These are phyloP conservation scores for Semicossyphus pulcher DNA, from an alignment of 2,113 vertebrate species.

Conservation along the genomic window DNA sequence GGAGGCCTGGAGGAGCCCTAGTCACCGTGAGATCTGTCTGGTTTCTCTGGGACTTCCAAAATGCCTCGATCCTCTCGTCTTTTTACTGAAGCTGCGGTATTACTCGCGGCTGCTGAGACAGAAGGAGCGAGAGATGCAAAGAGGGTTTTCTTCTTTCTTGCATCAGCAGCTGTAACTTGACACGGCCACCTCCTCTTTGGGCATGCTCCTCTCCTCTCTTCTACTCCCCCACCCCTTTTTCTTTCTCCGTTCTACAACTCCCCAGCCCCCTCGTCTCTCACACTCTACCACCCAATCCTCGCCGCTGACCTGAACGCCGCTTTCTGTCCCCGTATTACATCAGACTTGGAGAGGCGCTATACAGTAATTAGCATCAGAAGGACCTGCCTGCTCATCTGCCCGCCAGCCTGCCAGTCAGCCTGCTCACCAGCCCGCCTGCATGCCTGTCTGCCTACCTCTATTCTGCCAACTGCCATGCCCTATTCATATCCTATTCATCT, in stretches of 20 bases:
- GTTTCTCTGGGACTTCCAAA: slow-evolving; percentile 51
- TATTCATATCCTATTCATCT: slow-evolving; percentile 78
- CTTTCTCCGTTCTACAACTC: slow-evolving; percentile 5
- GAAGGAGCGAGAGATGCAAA: slow-evolving; percentile 26
- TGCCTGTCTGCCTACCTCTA: slow-evolving; percentile 53
- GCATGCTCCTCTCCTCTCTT: slow-evolving; percentile 23
- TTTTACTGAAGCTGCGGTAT: slow-evolving; percentile 41
- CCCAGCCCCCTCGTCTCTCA: neutral
- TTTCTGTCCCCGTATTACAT: slow-evolving; percentile 71
- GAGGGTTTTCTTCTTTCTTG: slow-evolving; percentile 67
- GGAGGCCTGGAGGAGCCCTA: slow-evolving; percentile 46
- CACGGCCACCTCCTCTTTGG: slow-evolving; percentile 50
- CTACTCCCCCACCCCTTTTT: neutral
- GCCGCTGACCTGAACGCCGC: slow-evolving; percentile 42
- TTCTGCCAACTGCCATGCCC: slow-evolving; percentile 71
- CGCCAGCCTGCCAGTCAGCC: slow-evolving; percentile 58
- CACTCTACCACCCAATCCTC: slow-evolving; percentile 12
- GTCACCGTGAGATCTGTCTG: slow-evolving; percentile 45
- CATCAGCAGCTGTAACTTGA: slow-evolving; percentile 72
- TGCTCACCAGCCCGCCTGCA: slow-evolving; percentile 27
- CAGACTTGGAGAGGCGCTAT: slow-evolving; percentile 55
- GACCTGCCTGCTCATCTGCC: slow-evolving; percentile 65
- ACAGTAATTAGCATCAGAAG: slow-evolving; percentile 78
- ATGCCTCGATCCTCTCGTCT: slow-evolving; percentile 23
- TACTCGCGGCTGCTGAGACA: slow-evolving; percentile 47